Evolutionary conservation across 2,113 vertebrate species (phyloP).

Genomic region (Urocynchramus pylzowi): DNA sequence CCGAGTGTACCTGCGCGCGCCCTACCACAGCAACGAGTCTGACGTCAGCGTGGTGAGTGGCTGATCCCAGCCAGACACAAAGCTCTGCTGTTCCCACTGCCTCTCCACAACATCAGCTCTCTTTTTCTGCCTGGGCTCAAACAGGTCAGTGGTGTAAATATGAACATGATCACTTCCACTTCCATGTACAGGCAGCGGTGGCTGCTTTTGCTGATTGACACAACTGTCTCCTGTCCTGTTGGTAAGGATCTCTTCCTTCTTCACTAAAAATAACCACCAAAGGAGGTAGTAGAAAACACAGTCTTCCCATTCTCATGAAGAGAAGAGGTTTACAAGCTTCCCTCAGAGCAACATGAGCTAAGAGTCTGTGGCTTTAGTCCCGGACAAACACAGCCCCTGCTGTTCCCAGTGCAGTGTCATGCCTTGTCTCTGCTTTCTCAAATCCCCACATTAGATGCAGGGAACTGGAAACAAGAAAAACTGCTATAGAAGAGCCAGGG

Average conservation of each 20-base stretch:
- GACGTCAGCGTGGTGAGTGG: not conserved
- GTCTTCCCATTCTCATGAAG: not conserved
- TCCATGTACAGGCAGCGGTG: conserved; percentile 78
- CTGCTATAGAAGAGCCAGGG: not conserved
- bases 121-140: not conserved
- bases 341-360: not conserved
- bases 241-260: conserved; percentile 38
- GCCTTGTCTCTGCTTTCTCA: not conserved
- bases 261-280: not conserved
- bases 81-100: not conserved
- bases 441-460: not conserved
- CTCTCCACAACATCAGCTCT: not conserved
- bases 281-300: not conserved
- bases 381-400: not conserved
- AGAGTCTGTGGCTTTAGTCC: not conserved
- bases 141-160: conserved; percentile 79
- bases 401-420: not conserved
- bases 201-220: conserved; percentile 73
- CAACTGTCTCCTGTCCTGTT: conserved; percentile 71
- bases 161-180: conserved; percentile 78
- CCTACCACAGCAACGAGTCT: conserved; percentile 55
- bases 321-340: not conserved
- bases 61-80: not conserved
- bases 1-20: conserved; percentile 41
- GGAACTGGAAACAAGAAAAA: not conserved